These are phyloP conservation scores for Crotalus horridus DNA, from an alignment of 2,113 vertebrate genomes.

Conservation along the genomic window DNA sequence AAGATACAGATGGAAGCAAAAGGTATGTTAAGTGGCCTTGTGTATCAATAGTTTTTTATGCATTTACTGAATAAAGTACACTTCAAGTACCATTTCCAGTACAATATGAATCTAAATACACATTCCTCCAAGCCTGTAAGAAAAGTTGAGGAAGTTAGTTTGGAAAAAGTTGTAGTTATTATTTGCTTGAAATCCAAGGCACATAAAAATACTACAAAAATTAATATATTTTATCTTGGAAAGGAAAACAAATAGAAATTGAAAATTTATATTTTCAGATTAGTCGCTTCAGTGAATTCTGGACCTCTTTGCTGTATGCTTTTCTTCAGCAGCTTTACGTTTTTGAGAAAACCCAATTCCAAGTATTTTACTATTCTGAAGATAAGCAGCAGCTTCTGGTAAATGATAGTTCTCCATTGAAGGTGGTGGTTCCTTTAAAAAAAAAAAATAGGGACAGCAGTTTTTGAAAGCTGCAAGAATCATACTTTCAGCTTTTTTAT, in stretches of 20 bases:
- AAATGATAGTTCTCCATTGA: constrained; percentile 77
- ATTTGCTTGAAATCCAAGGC: background rate
- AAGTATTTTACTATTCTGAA: constrained; percentile 58
- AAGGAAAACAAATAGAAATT: constrained; percentile 52
- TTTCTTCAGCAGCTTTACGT: constrained; percentile 78
- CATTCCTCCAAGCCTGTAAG: background rate
- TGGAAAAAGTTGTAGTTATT: background rate
- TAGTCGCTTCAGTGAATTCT: constrained; percentile 67
- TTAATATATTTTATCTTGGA: constrained; percentile 35
- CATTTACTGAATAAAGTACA: background rate
- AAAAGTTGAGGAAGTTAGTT: background rate
- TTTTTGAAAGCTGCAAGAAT: background rate
- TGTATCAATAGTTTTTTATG: background rate
- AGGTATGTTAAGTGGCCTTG: background rate
- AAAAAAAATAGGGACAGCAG: background rate
- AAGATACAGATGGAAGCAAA: background rate
- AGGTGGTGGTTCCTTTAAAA: constrained; percentile 81
- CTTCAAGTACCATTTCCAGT: background rate
- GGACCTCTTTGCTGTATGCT: constrained; percentile 73
- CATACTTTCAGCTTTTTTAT: background rate
- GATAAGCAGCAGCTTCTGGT: constrained; percentile 57
- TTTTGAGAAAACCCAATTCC: constrained; percentile 75
- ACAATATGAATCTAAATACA: background rate
- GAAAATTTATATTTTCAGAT: constrained; percentile 12
- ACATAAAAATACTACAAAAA: constrained; percentile 24